A percentile compares a stretch with the other conserved stretches of the same genome.
Evolutionary conservation across 1,140 invertebrate species (phyloP).

Genomic region (Hirudo medicinalis): DNA sequence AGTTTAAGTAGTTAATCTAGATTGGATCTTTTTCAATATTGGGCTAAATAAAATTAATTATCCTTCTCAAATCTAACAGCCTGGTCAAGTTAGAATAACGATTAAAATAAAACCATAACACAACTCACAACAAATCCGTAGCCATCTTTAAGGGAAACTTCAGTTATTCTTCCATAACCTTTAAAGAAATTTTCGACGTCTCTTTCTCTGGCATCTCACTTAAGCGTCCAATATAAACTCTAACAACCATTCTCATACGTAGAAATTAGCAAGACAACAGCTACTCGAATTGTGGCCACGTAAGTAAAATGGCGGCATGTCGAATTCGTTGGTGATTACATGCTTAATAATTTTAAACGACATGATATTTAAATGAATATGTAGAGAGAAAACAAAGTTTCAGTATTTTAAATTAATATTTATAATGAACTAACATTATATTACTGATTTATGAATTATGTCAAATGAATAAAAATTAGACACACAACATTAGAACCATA

Average conservation of each 20-base stretch:
- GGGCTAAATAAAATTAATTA: slow-evolving; percentile 2
- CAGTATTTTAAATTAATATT: too few species aligned
- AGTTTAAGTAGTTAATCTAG: slow-evolving; percentile 1
- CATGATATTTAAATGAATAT: too few species aligned
- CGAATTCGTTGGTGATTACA: too few species aligned
- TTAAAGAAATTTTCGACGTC: slow-evolving; percentile 91
- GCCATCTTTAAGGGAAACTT: slow-evolving; percentile 88
- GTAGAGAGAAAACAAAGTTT: too few species aligned
- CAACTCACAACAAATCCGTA: slow-evolving; percentile 76
- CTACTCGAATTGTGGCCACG: too few species aligned
- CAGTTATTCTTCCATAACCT: slow-evolving; percentile 80
- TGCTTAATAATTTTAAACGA: too few species aligned
- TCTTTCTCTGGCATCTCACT: slow-evolving; percentile 72
- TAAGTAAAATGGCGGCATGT: too few species aligned
- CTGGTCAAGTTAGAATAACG: background rate
- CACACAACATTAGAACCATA: too few species aligned
- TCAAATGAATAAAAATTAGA: too few species aligned
- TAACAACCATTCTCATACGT: slow-evolving; percentile 43
- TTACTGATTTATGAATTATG: too few species aligned
- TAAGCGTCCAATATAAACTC: slow-evolving; percentile 79
- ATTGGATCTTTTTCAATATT: background rate
- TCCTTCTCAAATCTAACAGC: background rate
- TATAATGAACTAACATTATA: too few species aligned
- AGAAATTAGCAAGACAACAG: too few species aligned
- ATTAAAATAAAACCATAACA: background rate